Evolutionary conservation across 2,888 invertebrate genomes (phyloP).

Genomic region (Lypha dubia): DNA sequence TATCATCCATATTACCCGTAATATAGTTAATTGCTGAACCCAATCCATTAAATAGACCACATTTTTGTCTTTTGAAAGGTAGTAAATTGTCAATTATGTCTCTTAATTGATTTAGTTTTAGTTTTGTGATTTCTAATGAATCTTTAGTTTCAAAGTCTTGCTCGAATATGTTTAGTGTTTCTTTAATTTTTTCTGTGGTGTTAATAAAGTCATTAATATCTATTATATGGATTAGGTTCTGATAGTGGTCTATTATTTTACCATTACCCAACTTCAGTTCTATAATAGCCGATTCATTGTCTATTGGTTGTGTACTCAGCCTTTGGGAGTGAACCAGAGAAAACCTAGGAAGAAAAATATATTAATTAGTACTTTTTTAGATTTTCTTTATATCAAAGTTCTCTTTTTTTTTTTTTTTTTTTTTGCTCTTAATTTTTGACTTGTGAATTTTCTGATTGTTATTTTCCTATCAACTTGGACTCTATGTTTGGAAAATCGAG

Average conservation of each 20-base stretch:
- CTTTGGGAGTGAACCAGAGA: constrained; percentile 26
- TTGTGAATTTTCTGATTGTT: constrained; percentile 67
- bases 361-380: no score
- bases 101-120: constrained; percentile 30
- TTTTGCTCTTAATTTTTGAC: constrained; percentile 58
- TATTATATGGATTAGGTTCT: constrained; percentile 44
- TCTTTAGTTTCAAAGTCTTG: not conserved
- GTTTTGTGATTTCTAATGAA: constrained; percentile 32
- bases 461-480: constrained; percentile 49
- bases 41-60: no score
- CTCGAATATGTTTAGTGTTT: constrained; percentile 10
- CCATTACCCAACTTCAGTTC: no score
- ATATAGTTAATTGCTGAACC: constrained; percentile 43
- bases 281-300: not conserved
- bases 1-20: constrained; percentile 46
- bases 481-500: constrained; percentile 50
- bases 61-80: constrained; percentile 23
- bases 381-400: no score
- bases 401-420: no score
- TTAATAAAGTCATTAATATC: constrained; percentile 15
- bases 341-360: constrained; percentile 8
- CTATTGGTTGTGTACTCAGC: constrained; percentile 12
- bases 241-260: constrained; percentile 20
- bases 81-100: constrained; percentile 31
- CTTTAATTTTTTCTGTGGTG: constrained; percentile 2